These are phyloP conservation scores for Gephyroberyx darwinii DNA, from an alignment of 2,797 vertebrate species.

Conservation along the genomic window DNA sequence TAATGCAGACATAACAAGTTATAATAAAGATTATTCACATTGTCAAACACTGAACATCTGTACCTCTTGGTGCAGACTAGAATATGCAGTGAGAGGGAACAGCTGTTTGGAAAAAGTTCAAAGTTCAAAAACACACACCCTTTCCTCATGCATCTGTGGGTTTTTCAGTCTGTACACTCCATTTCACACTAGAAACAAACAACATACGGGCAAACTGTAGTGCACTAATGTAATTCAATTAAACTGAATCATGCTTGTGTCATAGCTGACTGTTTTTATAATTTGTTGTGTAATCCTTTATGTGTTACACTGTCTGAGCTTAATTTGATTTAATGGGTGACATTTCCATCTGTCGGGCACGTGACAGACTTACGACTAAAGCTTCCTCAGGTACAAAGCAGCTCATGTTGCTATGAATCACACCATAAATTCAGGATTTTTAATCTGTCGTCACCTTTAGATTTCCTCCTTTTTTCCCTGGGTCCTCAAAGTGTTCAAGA, in stretches of 20 bases:
- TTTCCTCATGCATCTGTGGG: constrained; percentile 16
- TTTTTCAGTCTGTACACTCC: constrained; percentile 24
- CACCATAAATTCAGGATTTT: constrained; percentile 1
- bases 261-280: background rate
- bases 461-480: background rate
- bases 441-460: background rate
- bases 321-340: constrained; percentile 33
- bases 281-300: background rate
- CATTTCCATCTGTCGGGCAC: constrained; percentile 35
- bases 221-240: constrained; percentile 38
- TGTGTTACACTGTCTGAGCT: constrained; percentile 2
- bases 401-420: constrained; percentile 4
- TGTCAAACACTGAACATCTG: constrained; percentile 2
- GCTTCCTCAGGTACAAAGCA: constrained; percentile 22
- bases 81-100: background rate
- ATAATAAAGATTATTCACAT: constrained; percentile 1
- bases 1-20: background rate
- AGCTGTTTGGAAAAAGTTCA: constrained; percentile 28
- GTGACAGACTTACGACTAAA: constrained; percentile 11
- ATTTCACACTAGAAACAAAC: constrained; percentile 33
- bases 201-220: constrained; percentile 24
- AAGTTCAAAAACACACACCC: constrained; percentile 1
- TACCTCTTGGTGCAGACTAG: background rate
- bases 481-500: background rate
- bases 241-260: constrained; percentile 42